Evolutionary conservation across 2,888 invertebrate species (phyloP), one percentile per base, ranked within the genome.

Genomic region (Trichopoda pennipes): DNA sequence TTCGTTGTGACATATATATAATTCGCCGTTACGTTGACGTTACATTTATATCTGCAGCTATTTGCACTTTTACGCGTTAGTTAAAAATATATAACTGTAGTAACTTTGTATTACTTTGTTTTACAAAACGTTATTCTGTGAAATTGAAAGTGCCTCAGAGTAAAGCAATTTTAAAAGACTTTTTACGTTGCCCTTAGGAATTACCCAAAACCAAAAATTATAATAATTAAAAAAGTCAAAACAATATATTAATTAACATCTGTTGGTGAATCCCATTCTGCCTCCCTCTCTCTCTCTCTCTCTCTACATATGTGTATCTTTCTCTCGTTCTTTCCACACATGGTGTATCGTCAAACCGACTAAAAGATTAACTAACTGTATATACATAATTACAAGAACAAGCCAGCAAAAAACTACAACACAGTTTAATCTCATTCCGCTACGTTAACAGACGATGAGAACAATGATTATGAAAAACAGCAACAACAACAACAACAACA

Each of bases 331-430:
- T 61, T 38, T 9, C 14, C 23, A 44, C 23, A 35, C 32, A 55
- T 69, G 58, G 32, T 64, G 70, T 60, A 44, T 12, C 53, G 53
- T 53, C 58, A 66, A 75, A 58, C 70, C 80, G 47, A 70, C 70
- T 76, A 61, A 75, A 70, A 75, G 75, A 80, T 80, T 70, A 80
- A 80, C 80, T 70, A 75, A 77, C 70, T 77, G 77, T 49, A 70
- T 64, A 70, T 49, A 70, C 58, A 70, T 70, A 77, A 56, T 56
- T 63, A 70, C 58, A 66, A 21, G 58, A 53, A 51, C 42, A 75
- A 58, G 42, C 56, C 44, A 63, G 21, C 53, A 53, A 58, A 23
- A 6, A 9, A 35, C 21, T 35, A 9, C 53, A 58, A 21, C 42
- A 51, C 42, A 73, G 19, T 51, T 72, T 56, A 58, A 53, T 66